Evolutionary conservation across 2,888 invertebrate genomes (phyloP), one percentile per base, ranked within the genome.

Genomic region (Chloromyia formosa): DNA sequence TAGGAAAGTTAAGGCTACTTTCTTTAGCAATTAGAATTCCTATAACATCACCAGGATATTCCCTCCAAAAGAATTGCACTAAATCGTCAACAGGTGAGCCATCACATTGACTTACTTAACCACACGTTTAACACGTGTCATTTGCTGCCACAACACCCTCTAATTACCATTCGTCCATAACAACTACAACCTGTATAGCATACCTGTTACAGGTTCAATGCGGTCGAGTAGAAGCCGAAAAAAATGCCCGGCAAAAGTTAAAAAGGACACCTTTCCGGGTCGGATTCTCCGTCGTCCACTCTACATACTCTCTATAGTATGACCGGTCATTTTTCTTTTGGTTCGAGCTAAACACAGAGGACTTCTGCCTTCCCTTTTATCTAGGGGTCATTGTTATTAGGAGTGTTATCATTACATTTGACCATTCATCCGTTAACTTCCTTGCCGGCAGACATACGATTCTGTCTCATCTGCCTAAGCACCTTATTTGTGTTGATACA

Each of bases 41-140:
- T n/a, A n/a, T n/a, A n/a, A n/a, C n/a, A n/a, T n/a, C n/a, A n/a
- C n/a, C n/a, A n/a, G n/a, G 16, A 16, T 10, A 53, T 53, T 18
- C n/a, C 18, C 53, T 16, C n/a, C 18, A 53, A 53, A n/a, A 53
- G 0, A 5, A 16, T 12, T n/a, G 14, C n/a, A 58, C 4, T 20
- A 12, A 16, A 58, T 58, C 58, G 20, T 22, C 60, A 60, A 60
- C 60, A 60, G 60, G 60, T 60, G 60, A 60, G 1, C 27, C 60
- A 69, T 69, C 42, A 40, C 49, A 62, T 49, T n/a, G 16, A n/a
- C 49, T 12, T n/a, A n/a, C 16, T 58, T 35, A 71, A 71, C 71
- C 71, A 58, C 71, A 71, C 71, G 58, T 58, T 71, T 71, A 56
- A 71, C 71, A 71, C 71, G 71, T 71, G 71, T 56, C 71, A 16